Conservation (phyloP, 2,888 invertebrate species). For the Leptogaster cylindrica region DNA sequence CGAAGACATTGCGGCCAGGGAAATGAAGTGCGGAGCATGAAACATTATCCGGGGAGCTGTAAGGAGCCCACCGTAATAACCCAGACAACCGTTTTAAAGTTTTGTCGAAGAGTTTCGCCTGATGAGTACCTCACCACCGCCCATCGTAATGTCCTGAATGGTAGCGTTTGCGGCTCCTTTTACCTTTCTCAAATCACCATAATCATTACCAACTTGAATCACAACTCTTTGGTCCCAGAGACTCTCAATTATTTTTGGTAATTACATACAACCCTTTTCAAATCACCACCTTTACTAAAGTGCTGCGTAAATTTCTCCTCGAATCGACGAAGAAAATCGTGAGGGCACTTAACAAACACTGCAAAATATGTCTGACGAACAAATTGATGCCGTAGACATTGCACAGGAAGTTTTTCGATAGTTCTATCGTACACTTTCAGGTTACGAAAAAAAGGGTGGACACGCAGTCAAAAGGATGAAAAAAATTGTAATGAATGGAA, state of each 20-base stretch:
- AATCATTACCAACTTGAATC: no score
- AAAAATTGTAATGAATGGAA: slow-evolving; percentile 40
- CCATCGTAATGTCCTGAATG: not conserved
- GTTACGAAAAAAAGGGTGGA: not conserved
- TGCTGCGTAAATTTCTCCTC: no score
- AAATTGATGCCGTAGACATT: not conserved
- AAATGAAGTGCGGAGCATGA: slow-evolving; percentile 12
- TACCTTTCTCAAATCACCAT: no score
- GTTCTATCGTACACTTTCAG: not conserved
- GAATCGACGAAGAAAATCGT: no score
- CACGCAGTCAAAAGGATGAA: not conserved
- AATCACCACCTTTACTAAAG: no score
- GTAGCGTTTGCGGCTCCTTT: not conserved
- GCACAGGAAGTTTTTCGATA: slow-evolving; percentile 8
- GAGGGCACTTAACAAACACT: no score
- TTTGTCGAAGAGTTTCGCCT: slow-evolving; percentile 1
- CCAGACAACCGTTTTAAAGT: slow-evolving; percentile 30
- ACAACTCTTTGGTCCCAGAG: no score
- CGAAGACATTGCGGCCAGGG: slow-evolving; percentile 25
- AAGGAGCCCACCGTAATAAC: slow-evolving; percentile 18
- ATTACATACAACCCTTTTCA: no score
- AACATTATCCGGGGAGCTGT: no score
- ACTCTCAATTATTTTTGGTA: no score
- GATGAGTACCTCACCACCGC: not conserved
- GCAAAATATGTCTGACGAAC: no score